Evolutionary conservation across 2,888 invertebrate genomes (phyloP), one percentile per base, ranked within the genome.

Genomic region (Epistrophella euchroma): DNA sequence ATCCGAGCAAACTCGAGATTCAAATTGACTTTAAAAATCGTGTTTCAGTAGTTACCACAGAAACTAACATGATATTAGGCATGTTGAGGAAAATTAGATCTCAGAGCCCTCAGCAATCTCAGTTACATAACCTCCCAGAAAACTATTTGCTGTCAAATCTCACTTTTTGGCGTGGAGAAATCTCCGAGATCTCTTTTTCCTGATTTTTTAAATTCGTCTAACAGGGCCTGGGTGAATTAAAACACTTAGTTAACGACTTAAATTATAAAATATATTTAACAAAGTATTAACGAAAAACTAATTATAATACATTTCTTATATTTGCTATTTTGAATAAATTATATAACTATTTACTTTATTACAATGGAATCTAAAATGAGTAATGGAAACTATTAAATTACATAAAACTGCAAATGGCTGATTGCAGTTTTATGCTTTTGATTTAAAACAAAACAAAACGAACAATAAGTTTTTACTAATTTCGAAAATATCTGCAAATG

Each of bases 321-420:
- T 22, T n/a, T n/a, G n/a, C n/a, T n/a, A 22, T 22, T 22, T 11
- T 19, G 25, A 15, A 15, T 37, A 37, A 37, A 13, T 22, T 10
- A 7, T 60, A 28, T 45, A 64, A 28, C 6, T 45, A 45, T 28
- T 11, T 45, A 32, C 4, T 45, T 45, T 17, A 25, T 22, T 25
- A 15, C 6, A 37, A 58, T 58, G 5, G 4, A 58, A 43, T n/a
- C n/a, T n/a, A 25, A 25, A 25, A n/a, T n/a, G n/a, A n/a, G n/a
- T n/a, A 37, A 58, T 58, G 5, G 4, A 32, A 32, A 25, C 1
- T 19, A 43, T 22, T 43, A 17, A 13, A 28, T 28, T n/a, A 15
- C 68, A 76, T 85, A 81, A 82, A 64, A 64, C 64, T 74, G 56
- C 82, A 78, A 78, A 86, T 86, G 86, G 77, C 86, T 86, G 86